Evolutionary conservation across 2,797 vertebrate species (phyloP).

Genomic region (Lithobates sylvaticus): DNA sequence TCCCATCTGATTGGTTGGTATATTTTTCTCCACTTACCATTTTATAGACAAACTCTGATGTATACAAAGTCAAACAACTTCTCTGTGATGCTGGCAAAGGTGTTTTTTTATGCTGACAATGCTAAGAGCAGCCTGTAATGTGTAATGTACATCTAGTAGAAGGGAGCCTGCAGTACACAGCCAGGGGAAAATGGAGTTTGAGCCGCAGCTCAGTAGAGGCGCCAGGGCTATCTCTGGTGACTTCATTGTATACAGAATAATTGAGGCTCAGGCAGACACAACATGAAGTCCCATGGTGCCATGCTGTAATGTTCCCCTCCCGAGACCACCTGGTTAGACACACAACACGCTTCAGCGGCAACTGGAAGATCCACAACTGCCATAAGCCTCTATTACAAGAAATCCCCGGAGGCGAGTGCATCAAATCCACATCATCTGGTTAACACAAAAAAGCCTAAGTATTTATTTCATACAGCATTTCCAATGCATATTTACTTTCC

Average conservation of each 20-base stretch:
- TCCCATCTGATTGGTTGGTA: too few species aligned
- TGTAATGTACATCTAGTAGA: background rate
- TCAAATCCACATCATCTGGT: background rate
- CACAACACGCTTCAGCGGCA: conserved; percentile 45
- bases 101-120: conserved; percentile 15
- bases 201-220: conserved; percentile 21
- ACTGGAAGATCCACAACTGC: conserved; percentile 24
- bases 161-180: conserved; percentile 4
- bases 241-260: conserved; percentile 54
- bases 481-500: too few species aligned
- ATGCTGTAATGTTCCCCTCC: conserved; percentile 30
- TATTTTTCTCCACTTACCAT: too few species aligned
- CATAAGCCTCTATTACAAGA: background rate
- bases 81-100: background rate
- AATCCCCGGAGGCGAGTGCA: background rate
- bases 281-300: conserved; percentile 42
- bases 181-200: conserved; percentile 25
- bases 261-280: conserved; percentile 56
- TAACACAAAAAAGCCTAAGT: too few species aligned
- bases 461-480: too few species aligned
- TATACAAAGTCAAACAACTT: background rate
- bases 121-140: background rate
- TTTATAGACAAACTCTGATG: background rate
- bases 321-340: conserved; percentile 49
- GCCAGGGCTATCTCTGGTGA: conserved; percentile 39